These are phyloP conservation scores for Cheumatopsyche charites DNA, from an alignment of 1,140 invertebrate species.

Conservation along the genomic window DNA sequence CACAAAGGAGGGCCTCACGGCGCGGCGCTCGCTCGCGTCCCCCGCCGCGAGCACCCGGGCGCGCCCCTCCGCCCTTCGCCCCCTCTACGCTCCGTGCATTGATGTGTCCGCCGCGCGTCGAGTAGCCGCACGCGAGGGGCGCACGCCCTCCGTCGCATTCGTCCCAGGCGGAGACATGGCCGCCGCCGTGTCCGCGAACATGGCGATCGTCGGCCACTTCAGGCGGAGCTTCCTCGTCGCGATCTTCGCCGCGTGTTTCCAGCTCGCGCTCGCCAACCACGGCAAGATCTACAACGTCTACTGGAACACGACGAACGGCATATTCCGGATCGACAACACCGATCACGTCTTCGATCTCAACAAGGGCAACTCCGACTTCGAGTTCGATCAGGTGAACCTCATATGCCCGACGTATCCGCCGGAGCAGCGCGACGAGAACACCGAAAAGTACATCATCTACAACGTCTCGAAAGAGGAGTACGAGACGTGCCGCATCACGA, in stretches of 20 bases:
- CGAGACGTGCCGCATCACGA: conserved; percentile 93
- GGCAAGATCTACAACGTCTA: conserved; percentile 84
- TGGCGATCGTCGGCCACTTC: conserved; percentile 55
- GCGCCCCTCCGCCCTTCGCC: background rate
- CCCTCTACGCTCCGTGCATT: too few species aligned
- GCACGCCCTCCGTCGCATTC: conserved; percentile 49
- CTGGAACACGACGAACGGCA: conserved; percentile 86
- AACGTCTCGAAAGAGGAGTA: conserved; percentile 97
- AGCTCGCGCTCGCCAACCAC: conserved; percentile 80
- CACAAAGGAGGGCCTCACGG: conserved; percentile 1
- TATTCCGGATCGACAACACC: conserved; percentile 97
- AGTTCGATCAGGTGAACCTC: conserved; percentile 95
- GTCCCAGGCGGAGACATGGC: conserved; percentile 32
- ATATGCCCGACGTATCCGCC: conserved; percentile 92
- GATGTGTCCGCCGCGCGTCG: background rate
- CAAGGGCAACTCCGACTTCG: conserved; percentile 89
- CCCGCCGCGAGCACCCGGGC: too few species aligned
- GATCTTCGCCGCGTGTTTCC: conserved; percentile 73
- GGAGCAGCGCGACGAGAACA: conserved; percentile 85
- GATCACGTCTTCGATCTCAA: conserved; percentile 97
- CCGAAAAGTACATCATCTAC: conserved; percentile 95
- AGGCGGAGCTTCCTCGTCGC: too few species aligned
- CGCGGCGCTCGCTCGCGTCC: too few species aligned
- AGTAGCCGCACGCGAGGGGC: background rate
- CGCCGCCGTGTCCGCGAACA: conserved; percentile 50